Percentiles rank a stretch among this genome's conserved stretches.
phyloP scores from a whole-genome alignment of 1,140 invertebrate genomes.

The Paraescarpia echinospica region DNA sequence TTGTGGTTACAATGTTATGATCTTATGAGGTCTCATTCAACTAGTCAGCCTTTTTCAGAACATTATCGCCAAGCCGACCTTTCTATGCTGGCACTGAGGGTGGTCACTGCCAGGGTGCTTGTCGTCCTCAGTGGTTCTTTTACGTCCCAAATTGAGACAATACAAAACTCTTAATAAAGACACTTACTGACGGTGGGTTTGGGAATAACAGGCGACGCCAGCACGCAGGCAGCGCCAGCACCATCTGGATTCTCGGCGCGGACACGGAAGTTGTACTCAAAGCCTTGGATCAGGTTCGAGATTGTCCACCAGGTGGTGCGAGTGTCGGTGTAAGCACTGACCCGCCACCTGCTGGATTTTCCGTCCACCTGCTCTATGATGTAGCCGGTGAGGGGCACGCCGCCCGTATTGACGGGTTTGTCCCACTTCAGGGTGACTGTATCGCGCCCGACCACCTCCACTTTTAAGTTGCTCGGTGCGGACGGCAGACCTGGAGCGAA shows the following conservation, averaged over 20 bases:
- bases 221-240: slow-evolving; percentile 63
- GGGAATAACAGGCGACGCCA: slow-evolving; percentile 22
- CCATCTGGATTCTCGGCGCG: slow-evolving; percentile 94
- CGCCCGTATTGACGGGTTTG: slow-evolving; percentile 70
- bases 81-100: too few relatives aligned
- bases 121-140: too few relatives aligned
- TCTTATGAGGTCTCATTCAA: too few relatives aligned
- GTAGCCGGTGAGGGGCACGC: slow-evolving; percentile 71
- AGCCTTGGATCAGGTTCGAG: slow-evolving; percentile 52
- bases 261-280: slow-evolving; percentile 86
- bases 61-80: too few relatives aligned
- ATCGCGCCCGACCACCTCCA: slow-evolving; percentile 88
- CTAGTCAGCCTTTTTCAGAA: too few relatives aligned
- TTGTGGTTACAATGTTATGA: too few relatives aligned
- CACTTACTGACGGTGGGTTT: slow-evolving; percentile 23
- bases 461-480: slow-evolving; percentile 86
- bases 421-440: slow-evolving; percentile 83
- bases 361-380: slow-evolving; percentile 71
- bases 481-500: slow-evolving; percentile 72
- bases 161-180: too few relatives aligned
- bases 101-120: too few relatives aligned
- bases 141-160: too few relatives aligned
- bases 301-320: slow-evolving; percentile 24
- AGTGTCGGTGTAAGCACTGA: slow-evolving; percentile 17
- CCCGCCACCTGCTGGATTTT: slow-evolving; percentile 23